Conservation (phyloP, 2,888 invertebrate species). For the Boloria euphrosyne region DNA sequence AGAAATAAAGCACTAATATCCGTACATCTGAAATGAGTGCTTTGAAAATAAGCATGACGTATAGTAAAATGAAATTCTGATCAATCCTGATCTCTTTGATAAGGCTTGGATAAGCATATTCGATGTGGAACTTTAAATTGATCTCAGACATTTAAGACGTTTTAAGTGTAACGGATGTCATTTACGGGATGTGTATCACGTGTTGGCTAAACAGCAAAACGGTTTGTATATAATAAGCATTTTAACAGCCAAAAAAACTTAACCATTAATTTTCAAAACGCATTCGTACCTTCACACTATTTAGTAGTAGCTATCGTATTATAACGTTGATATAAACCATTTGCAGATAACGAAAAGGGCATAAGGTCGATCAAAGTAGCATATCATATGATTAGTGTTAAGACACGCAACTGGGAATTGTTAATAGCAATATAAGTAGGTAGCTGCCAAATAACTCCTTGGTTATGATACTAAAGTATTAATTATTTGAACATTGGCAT, state of each 20-base stretch:
- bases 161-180: neutral
- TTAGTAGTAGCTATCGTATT: slow-evolving; percentile 23
- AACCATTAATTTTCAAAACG: slow-evolving; percentile 22
- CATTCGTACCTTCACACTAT: slow-evolving; percentile 22
- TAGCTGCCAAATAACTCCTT: slow-evolving; percentile 37
- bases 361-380: slow-evolving; percentile 27
- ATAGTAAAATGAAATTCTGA: slow-evolving; percentile 21
- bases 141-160: neutral
- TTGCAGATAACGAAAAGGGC: slow-evolving; percentile 32
- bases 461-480: slow-evolving; percentile 35
- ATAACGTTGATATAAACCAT: slow-evolving; percentile 22
- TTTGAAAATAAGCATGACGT: slow-evolving; percentile 18
- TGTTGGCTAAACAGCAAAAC: slow-evolving; percentile 10
- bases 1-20: slow-evolving; percentile 16
- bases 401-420: slow-evolving; percentile 35
- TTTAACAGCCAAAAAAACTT: slow-evolving; percentile 29
- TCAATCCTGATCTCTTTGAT: slow-evolving; percentile 9
- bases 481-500: slow-evolving; percentile 38
- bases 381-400: slow-evolving; percentile 34
- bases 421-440: slow-evolving; percentile 38
- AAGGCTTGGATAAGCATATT: slow-evolving; percentile 28
- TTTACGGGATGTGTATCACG: neutral
- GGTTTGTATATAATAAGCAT: slow-evolving; percentile 14
- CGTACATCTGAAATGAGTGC: slow-evolving; percentile 33
- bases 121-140: neutral